Percentiles rank a stretch among this genome's conserved stretches.
These are phyloP conservation scores for Sclerodermus sp. DNA, from an alignment of 2,888 invertebrate genomes.

Conservation along the genomic window DNA sequence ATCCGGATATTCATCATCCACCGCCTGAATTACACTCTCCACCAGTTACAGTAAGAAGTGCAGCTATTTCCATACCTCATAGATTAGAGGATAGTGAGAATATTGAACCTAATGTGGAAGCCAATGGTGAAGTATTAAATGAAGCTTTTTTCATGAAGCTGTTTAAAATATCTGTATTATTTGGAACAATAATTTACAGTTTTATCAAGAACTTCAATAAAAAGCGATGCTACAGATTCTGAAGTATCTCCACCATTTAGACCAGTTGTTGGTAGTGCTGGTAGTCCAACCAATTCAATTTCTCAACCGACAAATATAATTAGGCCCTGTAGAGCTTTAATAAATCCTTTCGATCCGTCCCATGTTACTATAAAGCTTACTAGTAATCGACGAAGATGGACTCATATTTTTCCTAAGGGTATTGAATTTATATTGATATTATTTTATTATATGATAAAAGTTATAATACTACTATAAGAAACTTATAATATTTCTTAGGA, in stretches of 20 bases:
- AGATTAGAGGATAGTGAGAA: conserved; percentile 38
- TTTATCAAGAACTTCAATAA: conserved; percentile 39
- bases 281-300: conserved; percentile 59
- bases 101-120: conserved; percentile 40
- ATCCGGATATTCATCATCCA: conserved; percentile 83
- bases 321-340: conserved; percentile 81
- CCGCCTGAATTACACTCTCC: conserved; percentile 59
- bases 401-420: conserved; percentile 96
- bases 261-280: conserved; percentile 63
- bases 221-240: conserved; percentile 55
- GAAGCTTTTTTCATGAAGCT: background rate
- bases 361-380: conserved; percentile 95
- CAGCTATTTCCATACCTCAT: conserved; percentile 54
- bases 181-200: background rate
- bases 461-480: too few relatives aligned
- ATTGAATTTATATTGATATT: background rate
- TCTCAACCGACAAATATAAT: conserved; percentile 49
- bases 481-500: too few relatives aligned
- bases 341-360: conserved; percentile 98
- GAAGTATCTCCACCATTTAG: conserved; percentile 62
- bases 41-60: conserved; percentile 43
- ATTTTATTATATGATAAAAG: background rate
- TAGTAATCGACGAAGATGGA: conserved; percentile 94
- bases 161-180: background rate
- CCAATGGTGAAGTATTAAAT: conserved; percentile 26